These are phyloP conservation scores for Ditylenchus weischeri DNA, from an alignment of 2,888 invertebrate species.

Conservation along the genomic window DNA sequence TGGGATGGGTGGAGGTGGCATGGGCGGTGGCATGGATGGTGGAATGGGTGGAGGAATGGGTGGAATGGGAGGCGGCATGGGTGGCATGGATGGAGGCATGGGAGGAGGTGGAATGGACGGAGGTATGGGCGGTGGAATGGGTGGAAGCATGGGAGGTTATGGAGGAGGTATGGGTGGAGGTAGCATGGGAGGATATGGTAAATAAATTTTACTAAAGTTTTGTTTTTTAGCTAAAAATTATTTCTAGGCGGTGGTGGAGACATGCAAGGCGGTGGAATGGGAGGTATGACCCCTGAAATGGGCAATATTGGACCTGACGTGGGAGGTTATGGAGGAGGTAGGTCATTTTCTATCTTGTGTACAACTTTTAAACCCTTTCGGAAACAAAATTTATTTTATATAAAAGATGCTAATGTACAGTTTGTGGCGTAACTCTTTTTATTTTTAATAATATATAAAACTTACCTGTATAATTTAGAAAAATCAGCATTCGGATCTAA, in stretches of 20 bases:
- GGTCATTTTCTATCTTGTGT: slow-evolving; percentile 14
- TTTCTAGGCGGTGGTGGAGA: slow-evolving; percentile 20
- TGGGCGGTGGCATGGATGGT: slow-evolving; percentile 26
- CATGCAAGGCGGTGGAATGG: slow-evolving; percentile 28
- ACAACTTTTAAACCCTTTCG: too few relatives aligned
- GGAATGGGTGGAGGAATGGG: slow-evolving; percentile 33
- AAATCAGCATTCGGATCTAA: too few relatives aligned
- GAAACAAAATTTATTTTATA: too few relatives aligned
- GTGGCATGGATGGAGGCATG: slow-evolving; percentile 22
- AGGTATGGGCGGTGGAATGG: slow-evolving; percentile 33
- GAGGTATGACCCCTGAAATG: slow-evolving; percentile 24
- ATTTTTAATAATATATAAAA: too few relatives aligned
- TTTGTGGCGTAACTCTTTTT: too few relatives aligned
- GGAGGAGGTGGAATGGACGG: slow-evolving; percentile 27
- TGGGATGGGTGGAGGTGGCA: slow-evolving; percentile 31
- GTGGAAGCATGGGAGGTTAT: slow-evolving; percentile 37
- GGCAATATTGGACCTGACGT: slow-evolving; percentile 32
- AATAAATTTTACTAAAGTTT: neutral
- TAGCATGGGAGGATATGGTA: slow-evolving; percentile 17
- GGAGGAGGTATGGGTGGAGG: slow-evolving; percentile 16
- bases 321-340: slow-evolving; percentile 42
- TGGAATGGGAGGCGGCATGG: slow-evolving; percentile 37
- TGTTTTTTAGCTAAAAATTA: neutral
- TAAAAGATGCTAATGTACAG: too few relatives aligned
- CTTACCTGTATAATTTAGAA: too few relatives aligned